Evolutionary conservation across 2,797 vertebrate genomes (phyloP).

Genomic region (Xenops minutus): DNA sequence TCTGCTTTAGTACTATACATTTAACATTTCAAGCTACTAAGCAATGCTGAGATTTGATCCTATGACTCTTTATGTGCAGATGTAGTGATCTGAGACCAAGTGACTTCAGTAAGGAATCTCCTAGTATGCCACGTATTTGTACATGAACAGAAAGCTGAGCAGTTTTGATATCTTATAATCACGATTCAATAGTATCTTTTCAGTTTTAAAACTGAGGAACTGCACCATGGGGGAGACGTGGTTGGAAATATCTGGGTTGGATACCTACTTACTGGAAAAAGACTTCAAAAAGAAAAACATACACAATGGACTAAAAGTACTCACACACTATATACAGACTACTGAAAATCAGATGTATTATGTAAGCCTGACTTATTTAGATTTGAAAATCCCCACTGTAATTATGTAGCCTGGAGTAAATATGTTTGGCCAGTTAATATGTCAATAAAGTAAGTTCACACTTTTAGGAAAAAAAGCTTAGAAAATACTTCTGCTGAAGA

Average conservation of each 20-base stretch:
- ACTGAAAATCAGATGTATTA: background rate
- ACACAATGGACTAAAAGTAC: background rate
- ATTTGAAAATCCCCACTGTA: background rate
- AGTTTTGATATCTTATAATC: background rate
- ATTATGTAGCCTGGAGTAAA: background rate
- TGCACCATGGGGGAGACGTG: background rate
- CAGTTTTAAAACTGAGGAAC: background rate
- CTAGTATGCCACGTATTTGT: background rate
- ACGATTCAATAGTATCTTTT: background rate
- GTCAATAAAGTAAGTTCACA: background rate
- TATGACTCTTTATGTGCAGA: background rate
- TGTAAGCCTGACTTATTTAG: background rate
- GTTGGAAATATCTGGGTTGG: background rate
- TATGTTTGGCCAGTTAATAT: background rate
- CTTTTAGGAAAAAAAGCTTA: background rate
- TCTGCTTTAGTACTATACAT: background rate
- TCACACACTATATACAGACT: background rate
- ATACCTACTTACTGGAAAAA: background rate
- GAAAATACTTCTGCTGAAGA: background rate
- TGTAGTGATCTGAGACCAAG: background rate
- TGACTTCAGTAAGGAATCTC: background rate
- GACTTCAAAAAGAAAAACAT: background rate
- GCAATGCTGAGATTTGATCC: background rate
- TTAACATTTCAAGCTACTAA: background rate
- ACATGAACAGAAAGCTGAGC: background rate